phyloP scores from a whole-genome alignment of 2,113 vertebrate genomes.

The Rissa tridactyla region DNA sequence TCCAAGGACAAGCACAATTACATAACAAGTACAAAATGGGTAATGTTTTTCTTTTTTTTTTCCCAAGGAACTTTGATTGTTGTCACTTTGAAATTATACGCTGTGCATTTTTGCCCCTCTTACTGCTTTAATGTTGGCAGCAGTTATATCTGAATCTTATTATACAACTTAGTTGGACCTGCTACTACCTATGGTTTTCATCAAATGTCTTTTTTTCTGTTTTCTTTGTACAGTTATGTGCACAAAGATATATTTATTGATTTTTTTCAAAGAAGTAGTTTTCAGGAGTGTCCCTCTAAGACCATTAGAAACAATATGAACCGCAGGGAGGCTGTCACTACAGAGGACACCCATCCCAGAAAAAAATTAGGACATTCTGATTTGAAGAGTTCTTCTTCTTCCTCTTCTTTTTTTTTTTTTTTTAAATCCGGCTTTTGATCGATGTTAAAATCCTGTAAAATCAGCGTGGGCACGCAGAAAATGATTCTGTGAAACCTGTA shows the following conservation, averaged over 20 bases:
- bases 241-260: background rate
- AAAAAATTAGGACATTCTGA: background rate
- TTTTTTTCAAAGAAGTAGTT: conserved; percentile 48
- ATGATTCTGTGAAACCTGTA: background rate
- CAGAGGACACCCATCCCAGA: background rate
- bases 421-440: background rate
- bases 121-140: conserved; percentile 37
- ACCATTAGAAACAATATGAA: background rate
- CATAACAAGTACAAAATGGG: background rate
- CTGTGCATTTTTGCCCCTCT: conserved; percentile 16
- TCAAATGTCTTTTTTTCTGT: background rate
- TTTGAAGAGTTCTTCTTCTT: background rate
- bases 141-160: conserved; percentile 44
- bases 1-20: conserved; percentile 61
- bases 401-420: background rate
- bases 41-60: conserved; percentile 10
- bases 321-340: background rate
- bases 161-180: background rate
- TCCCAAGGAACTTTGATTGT: background rate
- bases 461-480: background rate
- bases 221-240: background rate
- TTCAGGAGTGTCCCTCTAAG: background rate
- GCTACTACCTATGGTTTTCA: conserved; percentile 41
- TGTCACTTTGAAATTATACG: conserved; percentile 8
- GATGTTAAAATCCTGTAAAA: background rate